Conservation (phyloP, 2,888 invertebrate species). For the Caenorhabditis sp. region DNA sequence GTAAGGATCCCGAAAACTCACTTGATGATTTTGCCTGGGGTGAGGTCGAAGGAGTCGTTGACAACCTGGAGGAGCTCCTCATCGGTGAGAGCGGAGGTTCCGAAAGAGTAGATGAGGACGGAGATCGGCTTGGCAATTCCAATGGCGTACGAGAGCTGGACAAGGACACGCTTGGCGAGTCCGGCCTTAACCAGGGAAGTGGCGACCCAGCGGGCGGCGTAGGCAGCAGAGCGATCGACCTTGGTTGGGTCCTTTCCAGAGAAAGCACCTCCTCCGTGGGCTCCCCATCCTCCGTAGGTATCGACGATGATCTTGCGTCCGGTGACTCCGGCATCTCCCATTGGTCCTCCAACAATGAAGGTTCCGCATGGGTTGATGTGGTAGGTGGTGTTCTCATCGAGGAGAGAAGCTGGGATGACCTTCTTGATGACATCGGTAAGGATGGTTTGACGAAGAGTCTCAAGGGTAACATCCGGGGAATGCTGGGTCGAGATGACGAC, state of each 20-base stretch:
- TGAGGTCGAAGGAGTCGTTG: constrained; percentile 95
- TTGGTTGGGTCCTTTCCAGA: constrained; percentile 94
- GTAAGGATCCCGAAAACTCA: constrained; percentile 85
- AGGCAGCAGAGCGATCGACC: constrained; percentile 96
- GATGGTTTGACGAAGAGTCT: constrained; percentile 84
- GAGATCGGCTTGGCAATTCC: constrained; percentile 98
- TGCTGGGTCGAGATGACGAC: constrained; percentile 98
- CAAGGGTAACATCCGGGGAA: constrained; percentile 90
- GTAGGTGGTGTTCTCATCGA: constrained; percentile 93
- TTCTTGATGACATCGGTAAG: constrained; percentile 87
- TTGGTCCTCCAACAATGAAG: constrained; percentile 96
- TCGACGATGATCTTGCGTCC: constrained; percentile 99
- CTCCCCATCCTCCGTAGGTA: constrained; percentile 99
- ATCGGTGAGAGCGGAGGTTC: constrained; percentile 91
- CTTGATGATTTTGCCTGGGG: constrained; percentile 98
- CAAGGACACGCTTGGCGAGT: constrained; percentile 95
- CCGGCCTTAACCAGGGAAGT: constrained; percentile 96
- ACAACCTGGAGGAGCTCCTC: constrained; percentile 91
- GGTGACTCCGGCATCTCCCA: constrained; percentile 86
- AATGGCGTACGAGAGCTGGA: constrained; percentile 93
- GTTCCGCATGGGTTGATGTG: constrained; percentile 98
- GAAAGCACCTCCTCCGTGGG: constrained; percentile 99
- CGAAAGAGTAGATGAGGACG: constrained; percentile 97
- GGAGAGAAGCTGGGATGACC: constrained; percentile 94
- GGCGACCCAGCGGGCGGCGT: constrained; percentile 99